These are phyloP conservation scores for Polydrusus tereticollis DNA, from an alignment of 2,888 invertebrate genomes.

Conservation along the genomic window DNA sequence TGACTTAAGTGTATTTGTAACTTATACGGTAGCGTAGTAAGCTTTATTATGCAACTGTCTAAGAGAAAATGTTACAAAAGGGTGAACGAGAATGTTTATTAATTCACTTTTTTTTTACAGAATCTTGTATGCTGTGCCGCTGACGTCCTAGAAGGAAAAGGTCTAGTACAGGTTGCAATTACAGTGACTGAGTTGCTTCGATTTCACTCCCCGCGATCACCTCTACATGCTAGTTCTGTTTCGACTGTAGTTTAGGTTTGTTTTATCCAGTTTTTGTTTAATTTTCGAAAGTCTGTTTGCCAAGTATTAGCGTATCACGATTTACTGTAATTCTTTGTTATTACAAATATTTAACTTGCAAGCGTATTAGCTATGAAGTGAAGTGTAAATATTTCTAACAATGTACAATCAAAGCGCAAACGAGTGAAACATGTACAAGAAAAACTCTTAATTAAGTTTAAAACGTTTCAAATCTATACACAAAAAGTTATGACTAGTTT, in stretches of 20 bases:
- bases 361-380: background rate
- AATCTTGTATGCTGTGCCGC: slow-evolving; percentile 92
- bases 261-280: slow-evolving; percentile 11
- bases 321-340: background rate
- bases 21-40: too few species aligned
- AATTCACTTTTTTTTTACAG: slow-evolving; percentile 69
- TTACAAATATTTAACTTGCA: background rate
- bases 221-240: slow-evolving; percentile 59
- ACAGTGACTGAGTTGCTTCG: slow-evolving; percentile 88
- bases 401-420: background rate
- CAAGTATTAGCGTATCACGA: background rate
- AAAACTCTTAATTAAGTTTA: too few species aligned
- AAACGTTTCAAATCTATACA: too few species aligned
- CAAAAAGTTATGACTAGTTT: too few species aligned
- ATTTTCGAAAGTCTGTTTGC: background rate
- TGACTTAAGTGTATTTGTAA: too few species aligned
- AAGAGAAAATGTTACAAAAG: too few species aligned
- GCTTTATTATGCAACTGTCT: too few species aligned
- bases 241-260: slow-evolving; percentile 58
- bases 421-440: too few species aligned
- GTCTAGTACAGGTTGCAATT: slow-evolving; percentile 87
- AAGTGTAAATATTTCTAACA: background rate
- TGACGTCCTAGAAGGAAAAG: slow-evolving; percentile 93
- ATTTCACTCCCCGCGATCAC: slow-evolving; percentile 71
- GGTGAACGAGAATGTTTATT: too few species aligned